Base-by-base conservation (phyloP, 1,140 invertebrate species). In the Periplaneta americana region DNA sequence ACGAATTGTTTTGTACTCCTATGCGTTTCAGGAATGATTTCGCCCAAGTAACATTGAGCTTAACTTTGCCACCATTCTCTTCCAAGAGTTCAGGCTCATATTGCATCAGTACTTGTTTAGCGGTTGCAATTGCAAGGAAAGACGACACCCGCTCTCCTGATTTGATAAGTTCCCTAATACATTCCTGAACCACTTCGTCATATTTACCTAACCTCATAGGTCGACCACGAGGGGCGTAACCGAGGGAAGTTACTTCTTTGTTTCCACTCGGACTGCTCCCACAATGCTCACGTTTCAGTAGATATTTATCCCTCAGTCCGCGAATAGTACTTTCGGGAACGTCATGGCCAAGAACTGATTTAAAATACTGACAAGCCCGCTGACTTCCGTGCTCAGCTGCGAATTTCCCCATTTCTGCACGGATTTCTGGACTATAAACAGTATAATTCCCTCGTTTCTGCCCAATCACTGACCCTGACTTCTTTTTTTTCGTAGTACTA, bases 261-360 rank as follows among this genome's bases (percentile, higher is more conserved):
- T 79, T 39, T 48, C 75, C 81, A 66, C 33, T 34, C 5, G 35
- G 17, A 33, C 28, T 74, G 4, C 33, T 33, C 74, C 80, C 79
- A 34, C 82, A 78, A 37, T 85, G 83, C 74, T 85, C 82, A 79
- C 85, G 84, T 77, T 87, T 87, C 31, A 84, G 84, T 32, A 87
- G 75, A 80, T 87, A 88, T 80, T 87, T 87, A 80, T 88, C 86
- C 82, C 85, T 86, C 28, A 88, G 82, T 18, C 87, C 86, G 36
- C 88, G 84, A 15, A 88, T 85, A 31, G 88, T 88, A 79, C 87
- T 88, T 81, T 88, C 87, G 4, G 87, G 86, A 66, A 88, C 84
- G n/a, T 87, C 85, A 80, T 85, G 84, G 18, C 85, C 86, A 6
- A 86, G 84, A 39, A 84, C 81, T 79, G 85, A 83, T 78, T 84